Evolutionary conservation across 2,888 invertebrate species (phyloP).

Genomic region (Cryptocheilus praepositus): DNA sequence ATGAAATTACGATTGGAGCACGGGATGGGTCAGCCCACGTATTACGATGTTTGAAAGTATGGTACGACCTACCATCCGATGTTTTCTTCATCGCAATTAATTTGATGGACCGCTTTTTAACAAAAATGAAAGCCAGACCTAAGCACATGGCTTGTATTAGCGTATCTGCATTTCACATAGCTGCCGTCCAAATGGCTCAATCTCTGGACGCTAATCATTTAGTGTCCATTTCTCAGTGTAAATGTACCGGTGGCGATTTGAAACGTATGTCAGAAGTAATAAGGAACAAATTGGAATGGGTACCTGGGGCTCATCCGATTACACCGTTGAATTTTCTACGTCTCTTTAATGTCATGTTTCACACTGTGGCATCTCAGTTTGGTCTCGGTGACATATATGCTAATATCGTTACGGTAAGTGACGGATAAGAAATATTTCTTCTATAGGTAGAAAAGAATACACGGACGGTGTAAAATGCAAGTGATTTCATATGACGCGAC

Average conservation of each 20-base stretch:
- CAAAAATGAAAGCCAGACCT: constrained; percentile 87
- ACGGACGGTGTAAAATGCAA: too few relatives aligned
- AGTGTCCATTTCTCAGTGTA: constrained; percentile 83
- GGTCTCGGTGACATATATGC: constrained; percentile 77
- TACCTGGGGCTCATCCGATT: constrained; percentile 78
- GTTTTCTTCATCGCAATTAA: constrained; percentile 87
- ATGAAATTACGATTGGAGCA: constrained; percentile 85
- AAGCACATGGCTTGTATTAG: constrained; percentile 93
- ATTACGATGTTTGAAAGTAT: constrained; percentile 87
- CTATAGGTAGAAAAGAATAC: too few relatives aligned
- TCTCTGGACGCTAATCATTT: constrained; percentile 82
- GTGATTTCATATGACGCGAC: background rate
- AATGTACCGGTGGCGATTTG: constrained; percentile 90
- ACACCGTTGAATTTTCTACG: constrained; percentile 84
- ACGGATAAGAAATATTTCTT: background rate
- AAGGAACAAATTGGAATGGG: constrained; percentile 84
- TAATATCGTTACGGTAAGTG: constrained; percentile 76
- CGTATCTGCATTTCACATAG: constrained; percentile 90
- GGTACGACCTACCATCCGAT: constrained; percentile 89
- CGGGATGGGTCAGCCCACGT: constrained; percentile 89
- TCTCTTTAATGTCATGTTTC: constrained; percentile 80
- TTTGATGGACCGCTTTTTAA: constrained; percentile 87
- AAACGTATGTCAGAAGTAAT: constrained; percentile 90
- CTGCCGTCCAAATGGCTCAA: constrained; percentile 81
- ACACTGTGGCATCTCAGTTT: constrained; percentile 77